A percentile compares a stretch with the other conserved stretches of the same genome.
Conservation (phyloP, 2,797 vertebrate species). For the Limnodromus scolopaceus region DNA sequence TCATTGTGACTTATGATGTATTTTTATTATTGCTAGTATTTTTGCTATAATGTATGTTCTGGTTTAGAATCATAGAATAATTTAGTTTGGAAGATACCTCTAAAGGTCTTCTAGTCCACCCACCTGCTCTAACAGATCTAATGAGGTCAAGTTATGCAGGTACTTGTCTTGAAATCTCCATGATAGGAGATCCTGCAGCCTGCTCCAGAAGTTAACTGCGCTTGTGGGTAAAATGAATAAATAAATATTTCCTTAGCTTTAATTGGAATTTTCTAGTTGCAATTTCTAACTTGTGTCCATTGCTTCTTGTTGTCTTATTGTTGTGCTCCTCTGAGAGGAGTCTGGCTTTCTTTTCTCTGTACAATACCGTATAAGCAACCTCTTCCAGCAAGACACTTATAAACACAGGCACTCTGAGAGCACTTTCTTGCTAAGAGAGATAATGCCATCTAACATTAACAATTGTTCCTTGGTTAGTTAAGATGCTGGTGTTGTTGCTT, state of each 20-base stretch:
- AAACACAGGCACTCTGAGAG: background rate
- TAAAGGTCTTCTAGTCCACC: background rate
- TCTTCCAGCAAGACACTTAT: background rate
- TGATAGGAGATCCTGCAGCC: background rate
- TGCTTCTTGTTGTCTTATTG: background rate
- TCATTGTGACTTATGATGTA: background rate
- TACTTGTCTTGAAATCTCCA: background rate
- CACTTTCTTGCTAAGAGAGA: background rate
- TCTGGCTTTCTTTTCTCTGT: background rate
- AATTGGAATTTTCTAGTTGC: background rate
- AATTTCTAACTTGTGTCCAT: background rate
- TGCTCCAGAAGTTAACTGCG: background rate
- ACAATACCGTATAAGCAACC: background rate
- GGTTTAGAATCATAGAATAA: background rate
- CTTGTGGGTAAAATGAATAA: background rate
- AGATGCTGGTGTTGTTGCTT: background rate
- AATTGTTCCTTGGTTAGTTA: background rate
- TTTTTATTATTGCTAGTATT: background rate
- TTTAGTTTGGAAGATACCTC: background rate
- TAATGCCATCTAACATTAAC: background rate
- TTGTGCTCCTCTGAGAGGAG: background rate
- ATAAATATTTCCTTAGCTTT: background rate
- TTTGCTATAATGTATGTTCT: background rate
- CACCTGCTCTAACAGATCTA: background rate
- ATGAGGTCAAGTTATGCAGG: background rate